These are phyloP conservation scores for Todiramphus chloris DNA, from an alignment of 2,113 vertebrate species.

Conservation along the genomic window DNA sequence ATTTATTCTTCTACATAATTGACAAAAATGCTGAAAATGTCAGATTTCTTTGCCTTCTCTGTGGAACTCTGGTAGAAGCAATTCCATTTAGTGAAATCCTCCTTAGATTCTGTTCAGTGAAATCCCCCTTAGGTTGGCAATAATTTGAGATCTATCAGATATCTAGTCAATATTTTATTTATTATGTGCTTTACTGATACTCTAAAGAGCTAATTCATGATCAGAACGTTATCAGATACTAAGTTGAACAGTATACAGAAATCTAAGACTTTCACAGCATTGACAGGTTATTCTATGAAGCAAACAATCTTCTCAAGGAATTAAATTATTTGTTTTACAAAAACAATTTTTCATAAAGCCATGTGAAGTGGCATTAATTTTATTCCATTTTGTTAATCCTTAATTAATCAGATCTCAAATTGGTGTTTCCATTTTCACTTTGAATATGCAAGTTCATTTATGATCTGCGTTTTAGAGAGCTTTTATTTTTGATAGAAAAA, in stretches of 20 bases:
- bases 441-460: background rate
- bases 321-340: background rate
- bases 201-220: background rate
- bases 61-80: background rate
- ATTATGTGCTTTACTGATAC: background rate
- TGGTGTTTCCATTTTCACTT: background rate
- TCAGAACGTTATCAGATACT: background rate
- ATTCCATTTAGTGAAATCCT: background rate
- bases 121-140: background rate
- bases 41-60: background rate
- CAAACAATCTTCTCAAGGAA: background rate
- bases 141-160: background rate
- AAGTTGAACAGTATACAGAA: background rate
- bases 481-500: background rate
- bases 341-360: background rate
- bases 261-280: background rate
- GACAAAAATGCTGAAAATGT: background rate
- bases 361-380: background rate
- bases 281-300: background rate
- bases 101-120: background rate
- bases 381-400: background rate
- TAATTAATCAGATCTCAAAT: background rate
- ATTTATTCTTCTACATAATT: background rate
- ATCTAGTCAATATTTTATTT: background rate
- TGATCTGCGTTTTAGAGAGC: background rate